Evolutionary conservation across 37 sponge, comb jelly and placozoan species (phyloP), one percentile per base, ranked within the genome.

Genomic region (Beroe forskalii): DNA sequence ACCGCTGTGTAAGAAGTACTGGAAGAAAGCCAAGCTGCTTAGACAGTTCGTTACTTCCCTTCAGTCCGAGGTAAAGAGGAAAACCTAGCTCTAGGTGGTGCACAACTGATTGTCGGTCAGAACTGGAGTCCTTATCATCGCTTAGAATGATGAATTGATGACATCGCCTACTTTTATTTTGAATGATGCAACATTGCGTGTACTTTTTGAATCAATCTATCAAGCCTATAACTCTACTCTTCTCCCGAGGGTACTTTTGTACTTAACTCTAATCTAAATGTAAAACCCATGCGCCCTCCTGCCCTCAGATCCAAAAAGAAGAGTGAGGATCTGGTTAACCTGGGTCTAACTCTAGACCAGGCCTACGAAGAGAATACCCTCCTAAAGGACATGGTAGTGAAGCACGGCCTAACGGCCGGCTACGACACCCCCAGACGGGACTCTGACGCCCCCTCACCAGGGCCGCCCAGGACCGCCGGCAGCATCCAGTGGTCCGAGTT

Each of bases 11-110:
- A 80, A 80, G 30, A 41, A 80, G 55, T 80, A 80, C 27, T 80
- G 86, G 86, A 80, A 80, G 27, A 80, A 80, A 43, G 55, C 86
- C 28, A 80, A 80, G 20, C 44, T 44, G 0, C 48, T 80, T 19
- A 43, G 86, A 80, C 86, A 80, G 55, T 80, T 80, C 35, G 86
- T 80, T 27, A 44, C 55, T 4, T 80, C 86, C 30, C 40, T 80
- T 14, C 55, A 80, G 30, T 22, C 86, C 4, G 86, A 80, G 86
- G 86, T 80, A 48, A 12, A 48, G n/a, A n/a, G n/a, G n/a, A n/a
- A n/a, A n/a, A n/a, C n/a, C n/a, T n/a, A n/a, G n/a, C n/a, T n/a
- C n/a, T n/a, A n/a, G n/a, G n/a, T n/a, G n/a, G n/a, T n/a, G n/a
- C n/a, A n/a, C n/a, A n/a, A n/a, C n/a, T n/a, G n/a, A n/a, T n/a